phyloP scores from a whole-genome alignment of 2,888 invertebrate species.

The Lordiphosa andalusiaca region DNA sequence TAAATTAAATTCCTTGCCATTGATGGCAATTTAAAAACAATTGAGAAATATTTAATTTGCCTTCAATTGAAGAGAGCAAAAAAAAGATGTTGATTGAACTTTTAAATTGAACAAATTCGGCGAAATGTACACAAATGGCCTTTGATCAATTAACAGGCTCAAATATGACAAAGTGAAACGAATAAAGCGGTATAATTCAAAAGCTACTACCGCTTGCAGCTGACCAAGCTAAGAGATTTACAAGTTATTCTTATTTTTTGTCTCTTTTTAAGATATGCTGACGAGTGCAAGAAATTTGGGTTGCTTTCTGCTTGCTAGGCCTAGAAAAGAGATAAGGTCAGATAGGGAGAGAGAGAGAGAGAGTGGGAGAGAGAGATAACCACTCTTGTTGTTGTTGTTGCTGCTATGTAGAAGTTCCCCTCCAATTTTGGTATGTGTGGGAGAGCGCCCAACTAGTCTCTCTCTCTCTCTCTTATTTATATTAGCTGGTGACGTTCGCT shows the following conservation, averaged over 20 bases:
- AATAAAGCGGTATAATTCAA: constrained; percentile 13
- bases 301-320: neutral
- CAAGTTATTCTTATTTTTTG: too few species aligned
- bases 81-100: too few species aligned
- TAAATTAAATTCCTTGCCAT: constrained; percentile 72
- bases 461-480: constrained; percentile 35
- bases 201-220: too few species aligned
- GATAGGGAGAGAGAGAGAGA: constrained; percentile 1
- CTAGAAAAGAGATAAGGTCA: too few species aligned
- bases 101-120: constrained; percentile 2
- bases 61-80: constrained; percentile 48
- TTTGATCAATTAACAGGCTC: constrained; percentile 61
- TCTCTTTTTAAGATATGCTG: neutral
- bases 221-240: too few species aligned
- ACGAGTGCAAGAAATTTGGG: constrained; percentile 17
- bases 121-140: constrained; percentile 37
- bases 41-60: constrained; percentile 62
- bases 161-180: constrained; percentile 28
- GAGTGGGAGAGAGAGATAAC: constrained; percentile 12
- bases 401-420: too few species aligned
- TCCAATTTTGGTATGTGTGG: too few species aligned
- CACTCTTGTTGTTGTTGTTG: neutral
- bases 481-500: constrained; percentile 57
- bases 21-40: constrained; percentile 72
- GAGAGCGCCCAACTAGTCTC: neutral